Evolutionary conservation across 2,797 vertebrate species (phyloP), one percentile per base, ranked within the genome.

Genomic region (Gadopsis bispinosus): DNA sequence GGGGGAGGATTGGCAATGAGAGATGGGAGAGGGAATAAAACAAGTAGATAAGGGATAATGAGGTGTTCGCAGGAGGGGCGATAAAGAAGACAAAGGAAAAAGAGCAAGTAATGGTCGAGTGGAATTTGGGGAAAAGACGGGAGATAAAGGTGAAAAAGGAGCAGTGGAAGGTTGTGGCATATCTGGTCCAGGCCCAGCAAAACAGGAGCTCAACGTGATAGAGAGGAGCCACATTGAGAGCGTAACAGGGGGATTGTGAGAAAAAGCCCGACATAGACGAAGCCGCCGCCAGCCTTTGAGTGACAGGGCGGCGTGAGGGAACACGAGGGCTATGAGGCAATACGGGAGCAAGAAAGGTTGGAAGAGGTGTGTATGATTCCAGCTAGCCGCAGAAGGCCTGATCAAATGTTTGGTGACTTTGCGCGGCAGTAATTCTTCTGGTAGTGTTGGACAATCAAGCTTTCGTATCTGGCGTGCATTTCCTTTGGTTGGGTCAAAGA

Each of bases 41-140:
- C 83, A 76, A 75, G 77, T 75, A 88, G 91, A 92, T 92, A 92
- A 91, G 84, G 85, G 71, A 87, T 92, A 92, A 93, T 92, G 84
- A 92, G 90, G 78, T 90, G 89, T 87, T 91, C 50, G 4, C 41
- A 1, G 63, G 67, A 66, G 69, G 80, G 90, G 62, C n/a, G 80
- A 84, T 80, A 37, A 80, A 84, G 83, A 81, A 79, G 83, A 74
- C 60, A 64, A 84, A 78, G 41, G 50, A 39, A 78, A 80, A 79
- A 62, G 73, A 0, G 53, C 59, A 78, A 88, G 86, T 81, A 76
- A 87, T 77, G 83, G 86, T 43, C 3, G 16, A 81, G 84, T 72
- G 76, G 85, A 87, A 74, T 87, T 88, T 88, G 73, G 74, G 63
- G 54, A 59, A 71, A 59, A 79, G 81, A 78, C 66, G 12, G 67